Evolutionary conservation across 2,113 vertebrate species (phyloP).

Genomic region (Epinephelus fuscoguttatus): DNA sequence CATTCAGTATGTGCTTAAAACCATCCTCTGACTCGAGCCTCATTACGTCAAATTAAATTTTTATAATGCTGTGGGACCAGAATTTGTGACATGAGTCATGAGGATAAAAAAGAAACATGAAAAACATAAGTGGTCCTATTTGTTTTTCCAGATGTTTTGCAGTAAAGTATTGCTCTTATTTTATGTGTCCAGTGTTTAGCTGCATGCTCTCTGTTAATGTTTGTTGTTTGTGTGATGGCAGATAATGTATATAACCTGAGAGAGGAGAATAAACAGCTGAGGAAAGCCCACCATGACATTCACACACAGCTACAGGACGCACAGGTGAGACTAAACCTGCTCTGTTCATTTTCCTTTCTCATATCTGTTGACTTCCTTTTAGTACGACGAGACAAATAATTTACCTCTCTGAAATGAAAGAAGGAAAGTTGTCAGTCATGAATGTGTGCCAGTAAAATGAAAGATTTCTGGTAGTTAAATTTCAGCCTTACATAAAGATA

Average conservation of each 20-base stretch:
- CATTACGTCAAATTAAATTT: not conserved
- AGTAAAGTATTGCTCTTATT: not conserved
- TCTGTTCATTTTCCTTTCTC: not conserved
- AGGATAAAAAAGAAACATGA: not conserved
- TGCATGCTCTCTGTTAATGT: not conserved
- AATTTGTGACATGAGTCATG: not conserved
- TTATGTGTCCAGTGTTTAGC: not conserved
- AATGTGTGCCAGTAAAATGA: not conserved
- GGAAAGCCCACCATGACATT: conserved; percentile 96
- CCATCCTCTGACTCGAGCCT: not conserved
- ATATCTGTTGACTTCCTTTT: not conserved
- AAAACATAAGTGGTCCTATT: not conserved
- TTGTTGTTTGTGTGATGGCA: conserved; percentile 66
- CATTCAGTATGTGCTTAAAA: not conserved
- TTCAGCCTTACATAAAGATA: not conserved
- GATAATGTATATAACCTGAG: conserved; percentile 91
- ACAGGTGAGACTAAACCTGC: conserved; percentile 84
- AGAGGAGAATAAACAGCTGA: conserved; percentile 95
- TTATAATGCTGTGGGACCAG: not conserved
- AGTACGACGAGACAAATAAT: not conserved
- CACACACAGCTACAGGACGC: conserved; percentile 95
- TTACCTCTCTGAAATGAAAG: not conserved
- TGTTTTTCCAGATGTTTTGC: not conserved
- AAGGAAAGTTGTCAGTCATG: not conserved
- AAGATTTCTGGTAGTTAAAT: no score